Conservation (phyloP, 2,888 invertebrate species). For the Aphrophora alni region DNA sequence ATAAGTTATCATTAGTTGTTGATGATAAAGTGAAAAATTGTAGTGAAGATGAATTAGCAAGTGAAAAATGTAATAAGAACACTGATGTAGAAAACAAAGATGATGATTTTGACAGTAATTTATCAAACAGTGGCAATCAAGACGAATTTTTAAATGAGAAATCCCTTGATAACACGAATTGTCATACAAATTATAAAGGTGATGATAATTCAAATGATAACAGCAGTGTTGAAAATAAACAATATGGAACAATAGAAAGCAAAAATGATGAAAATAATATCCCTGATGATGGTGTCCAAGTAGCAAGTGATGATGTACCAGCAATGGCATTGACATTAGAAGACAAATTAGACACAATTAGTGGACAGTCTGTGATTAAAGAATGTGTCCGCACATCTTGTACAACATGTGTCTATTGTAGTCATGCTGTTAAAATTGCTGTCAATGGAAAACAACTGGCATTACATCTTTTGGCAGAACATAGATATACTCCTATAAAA, state of each 20-base stretch:
- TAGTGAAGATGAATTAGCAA: constrained; percentile 56
- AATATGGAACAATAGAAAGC: constrained; percentile 45
- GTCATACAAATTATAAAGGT: not conserved
- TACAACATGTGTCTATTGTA: constrained; percentile 80
- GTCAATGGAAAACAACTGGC: constrained; percentile 83
- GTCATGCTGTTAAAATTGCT: constrained; percentile 83
- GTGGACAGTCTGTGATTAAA: constrained; percentile 72
- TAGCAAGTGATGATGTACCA: constrained; percentile 69
- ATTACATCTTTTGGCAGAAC: constrained; percentile 79
- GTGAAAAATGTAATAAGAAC: constrained; percentile 51
- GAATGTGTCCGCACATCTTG: constrained; percentile 75
- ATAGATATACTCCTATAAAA: constrained; percentile 79
- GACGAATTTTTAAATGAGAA: not conserved
- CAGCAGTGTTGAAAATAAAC: constrained; percentile 32
- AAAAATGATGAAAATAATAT: constrained; percentile 48
- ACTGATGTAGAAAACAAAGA: not conserved
- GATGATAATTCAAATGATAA: constrained; percentile 7
- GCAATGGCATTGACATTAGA: constrained; percentile 75
- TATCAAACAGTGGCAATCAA: not conserved
- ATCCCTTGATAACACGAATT: not conserved
- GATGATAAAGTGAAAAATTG: constrained; percentile 58
- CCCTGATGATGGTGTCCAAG: constrained; percentile 56
- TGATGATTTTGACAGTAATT: not conserved
- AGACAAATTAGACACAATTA: constrained; percentile 76
- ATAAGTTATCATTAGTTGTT: constrained; percentile 65